Percentiles rank a stretch among this genome's conserved stretches.
phyloP scores from a whole-genome alignment of 1,140 invertebrate genomes.

The Drosophila punjabiensis region DNA sequence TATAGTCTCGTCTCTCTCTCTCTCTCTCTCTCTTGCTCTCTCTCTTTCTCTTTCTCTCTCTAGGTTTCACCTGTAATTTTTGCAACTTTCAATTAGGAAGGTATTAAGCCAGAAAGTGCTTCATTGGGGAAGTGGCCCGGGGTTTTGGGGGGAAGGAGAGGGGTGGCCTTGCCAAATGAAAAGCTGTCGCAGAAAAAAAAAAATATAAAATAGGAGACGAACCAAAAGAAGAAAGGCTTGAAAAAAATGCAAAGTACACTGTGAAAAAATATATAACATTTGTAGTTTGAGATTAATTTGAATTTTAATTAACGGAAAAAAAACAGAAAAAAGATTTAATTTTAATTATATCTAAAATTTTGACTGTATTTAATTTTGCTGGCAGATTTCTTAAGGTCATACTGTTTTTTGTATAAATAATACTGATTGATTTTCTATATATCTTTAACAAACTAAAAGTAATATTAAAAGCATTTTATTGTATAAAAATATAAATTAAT shows the following conservation, averaged over 20 bases:
- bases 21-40: conserved; percentile 2
- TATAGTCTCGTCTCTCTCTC: neutral
- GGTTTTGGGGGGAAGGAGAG: neutral
- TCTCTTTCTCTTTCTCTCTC: neutral
- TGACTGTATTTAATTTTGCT: too few species aligned
- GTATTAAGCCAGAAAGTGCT: conserved; percentile 82
- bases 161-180: conserved; percentile 46
- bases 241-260: conserved; percentile 7
- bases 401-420: too few species aligned
- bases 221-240: conserved; percentile 22
- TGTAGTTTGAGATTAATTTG: neutral
- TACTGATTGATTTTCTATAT: too few species aligned
- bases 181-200: conserved; percentile 46
- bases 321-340: neutral
- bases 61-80: conserved; percentile 75
- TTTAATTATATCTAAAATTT: too few species aligned
- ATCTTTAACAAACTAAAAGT: too few species aligned
- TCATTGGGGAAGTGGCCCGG: conserved; percentile 49
- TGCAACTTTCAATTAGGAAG: conserved; percentile 84
- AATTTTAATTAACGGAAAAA: neutral
- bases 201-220: conserved; percentile 33
- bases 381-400: too few species aligned
- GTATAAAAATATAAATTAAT: too few species aligned
- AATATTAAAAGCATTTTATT: too few species aligned
- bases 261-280: neutral